phyloP scores from a whole-genome alignment of 2,888 invertebrate genomes.

The Serripes groenlandicus region DNA sequence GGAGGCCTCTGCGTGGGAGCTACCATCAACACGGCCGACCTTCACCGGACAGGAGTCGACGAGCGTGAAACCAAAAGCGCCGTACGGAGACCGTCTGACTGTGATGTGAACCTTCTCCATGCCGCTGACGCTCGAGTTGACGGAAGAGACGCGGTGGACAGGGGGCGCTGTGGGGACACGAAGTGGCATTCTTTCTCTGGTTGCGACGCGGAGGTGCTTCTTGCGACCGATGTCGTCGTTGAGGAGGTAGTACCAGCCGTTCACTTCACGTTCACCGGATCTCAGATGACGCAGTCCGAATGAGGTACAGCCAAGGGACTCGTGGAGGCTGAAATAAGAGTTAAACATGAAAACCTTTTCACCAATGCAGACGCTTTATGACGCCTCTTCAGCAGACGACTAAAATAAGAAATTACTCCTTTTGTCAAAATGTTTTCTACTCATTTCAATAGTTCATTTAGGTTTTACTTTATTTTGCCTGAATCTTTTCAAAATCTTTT shows the following conservation, averaged over 20 bases:
- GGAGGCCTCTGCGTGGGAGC: conserved; percentile 78
- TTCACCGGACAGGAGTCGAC: conserved; percentile 82
- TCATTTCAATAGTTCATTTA: no score
- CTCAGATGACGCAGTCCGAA: conserved; percentile 94
- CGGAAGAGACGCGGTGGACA: conserved; percentile 36
- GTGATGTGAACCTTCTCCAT: conserved; percentile 60
- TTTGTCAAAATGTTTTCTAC: no score
- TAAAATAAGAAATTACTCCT: no score
- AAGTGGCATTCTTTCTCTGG: conserved; percentile 52
- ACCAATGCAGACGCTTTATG: no score
- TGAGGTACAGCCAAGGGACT: conserved; percentile 97
- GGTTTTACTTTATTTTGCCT: no score
- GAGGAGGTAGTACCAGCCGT: conserved; percentile 92
- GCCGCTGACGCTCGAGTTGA: conserved; percentile 55
- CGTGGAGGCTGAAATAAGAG: conserved; percentile 92
- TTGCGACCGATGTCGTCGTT: conserved; percentile 89
- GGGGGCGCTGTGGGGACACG: conserved; percentile 4
- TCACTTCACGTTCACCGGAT: conserved; percentile 88
- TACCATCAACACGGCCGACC: conserved; percentile 82
- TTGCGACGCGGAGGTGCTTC: conserved; percentile 85
- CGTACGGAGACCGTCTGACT: conserved; percentile 74
- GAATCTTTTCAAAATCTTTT: no score
- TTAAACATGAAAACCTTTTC: no score
- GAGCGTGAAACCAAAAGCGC: conserved; percentile 83
- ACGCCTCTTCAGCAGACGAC: no score